Base-by-base conservation (phyloP, 2,888 invertebrate genomes). In the Holacanthella duospinosa region DNA sequence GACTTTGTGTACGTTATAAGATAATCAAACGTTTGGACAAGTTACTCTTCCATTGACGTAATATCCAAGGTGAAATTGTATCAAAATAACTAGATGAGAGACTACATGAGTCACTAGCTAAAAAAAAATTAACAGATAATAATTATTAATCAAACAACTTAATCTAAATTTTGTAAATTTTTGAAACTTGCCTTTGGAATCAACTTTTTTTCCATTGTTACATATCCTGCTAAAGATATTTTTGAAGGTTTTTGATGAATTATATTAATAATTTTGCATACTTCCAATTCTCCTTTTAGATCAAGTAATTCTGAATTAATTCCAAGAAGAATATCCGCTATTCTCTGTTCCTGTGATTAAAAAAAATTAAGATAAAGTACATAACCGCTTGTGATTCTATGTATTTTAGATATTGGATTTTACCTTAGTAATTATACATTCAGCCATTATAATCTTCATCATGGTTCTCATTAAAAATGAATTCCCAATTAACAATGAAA, bases 361-460 rank as follows among this genome's bases (percentile, higher is more conserved):
- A 55, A 55, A 55, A 26, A 27, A 27, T 9, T n/a, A 9, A 53
- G 16, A 36, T 36, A 36, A 36, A 36, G 36, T 36, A 16, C 36
- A n/a, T n/a, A n/a, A n/a, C n/a, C n/a, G n/a, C n/a, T n/a, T n/a
- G n/a, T n/a, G n/a, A n/a, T 43, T 43, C 9, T 43, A 12, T 43
- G n/a, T n/a, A n/a, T n/a, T n/a, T n/a, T n/a, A n/a, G n/a, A n/a
- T n/a, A n/a, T n/a, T 21, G 24, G 24, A 21, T 12, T 16, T 57
- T 57, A 29, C 57, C n/a, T 29, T 25, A 9, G 4, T 4, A 21
- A 29, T 24, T 4, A 57, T 29, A 4, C 24, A 4, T 29, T 57
- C 57, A 3, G 57, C 57, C 12, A 29, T 57, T 2, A 57, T 21
- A 19, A 57, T 57, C 29, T 57, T 57, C 21, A 57, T 21, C 12